Conservation (phyloP, 1,140 invertebrate species). For the Pachyrhynchus sulphureomaculatus region DNA sequence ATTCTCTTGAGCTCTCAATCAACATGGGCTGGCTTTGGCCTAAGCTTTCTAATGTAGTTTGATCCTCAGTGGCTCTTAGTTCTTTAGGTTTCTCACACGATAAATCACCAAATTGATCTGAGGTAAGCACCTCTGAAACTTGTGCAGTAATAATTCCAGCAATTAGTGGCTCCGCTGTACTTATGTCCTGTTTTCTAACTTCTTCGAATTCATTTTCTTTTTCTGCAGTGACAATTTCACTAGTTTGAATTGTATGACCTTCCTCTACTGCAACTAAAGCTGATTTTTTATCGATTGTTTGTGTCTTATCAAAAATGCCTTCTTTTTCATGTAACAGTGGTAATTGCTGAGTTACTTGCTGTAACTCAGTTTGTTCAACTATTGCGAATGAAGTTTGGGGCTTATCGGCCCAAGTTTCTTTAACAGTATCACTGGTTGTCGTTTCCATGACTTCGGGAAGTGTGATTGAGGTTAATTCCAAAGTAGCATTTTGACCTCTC, state of each 20-base stretch:
- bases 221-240: constrained; percentile 46
- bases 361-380: constrained; percentile 39
- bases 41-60: constrained; percentile 36
- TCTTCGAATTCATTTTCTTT: constrained; percentile 47
- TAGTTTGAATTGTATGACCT: constrained; percentile 43
- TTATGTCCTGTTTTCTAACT: constrained; percentile 41
- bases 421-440: constrained; percentile 35
- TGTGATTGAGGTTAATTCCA: constrained; percentile 41
- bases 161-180: constrained; percentile 43
- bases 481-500: constrained; percentile 40
- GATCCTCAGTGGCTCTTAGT: constrained; percentile 33
- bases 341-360: constrained; percentile 42
- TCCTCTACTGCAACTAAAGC: constrained; percentile 47
- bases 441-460: constrained; percentile 45
- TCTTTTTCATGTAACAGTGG: constrained; percentile 50
- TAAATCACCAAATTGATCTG: constrained; percentile 32
- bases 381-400: constrained; percentile 33
- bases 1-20: constrained; percentile 45
- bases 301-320: constrained; percentile 29
- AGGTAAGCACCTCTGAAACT: constrained; percentile 51
- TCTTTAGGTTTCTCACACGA: constrained; percentile 30
- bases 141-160: constrained; percentile 46
- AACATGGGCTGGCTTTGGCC: constrained; percentile 35
- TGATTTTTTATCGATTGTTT: constrained; percentile 33
- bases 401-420: constrained; percentile 35